phyloP scores from a whole-genome alignment of 2,888 invertebrate genomes.

The Platynereis dumerilii region DNA sequence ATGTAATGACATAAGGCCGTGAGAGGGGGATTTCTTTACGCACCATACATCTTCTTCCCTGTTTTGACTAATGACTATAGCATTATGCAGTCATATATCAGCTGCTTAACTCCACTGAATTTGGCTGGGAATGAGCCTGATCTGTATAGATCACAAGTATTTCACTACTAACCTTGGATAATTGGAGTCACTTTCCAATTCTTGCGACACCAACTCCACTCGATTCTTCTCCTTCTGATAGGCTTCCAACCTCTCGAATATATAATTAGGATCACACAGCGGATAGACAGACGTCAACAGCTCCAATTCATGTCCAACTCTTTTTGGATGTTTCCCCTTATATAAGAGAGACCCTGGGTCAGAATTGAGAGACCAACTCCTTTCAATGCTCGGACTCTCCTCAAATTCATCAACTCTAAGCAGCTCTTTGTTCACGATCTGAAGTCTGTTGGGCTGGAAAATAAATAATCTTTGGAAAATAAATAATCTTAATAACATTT shows the following conservation, averaged over 20 bases:
- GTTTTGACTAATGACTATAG: too few relatives aligned
- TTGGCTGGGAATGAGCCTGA: too few relatives aligned
- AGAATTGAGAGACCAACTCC: not conserved
- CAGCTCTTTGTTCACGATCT: not conserved
- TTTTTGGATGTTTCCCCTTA: not conserved
- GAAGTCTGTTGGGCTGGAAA: not conserved
- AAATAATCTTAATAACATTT: too few relatives aligned
- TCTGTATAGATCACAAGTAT: too few relatives aligned
- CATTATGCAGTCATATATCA: too few relatives aligned
- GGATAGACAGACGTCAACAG: conserved; percentile 46
- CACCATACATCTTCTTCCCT: too few relatives aligned
- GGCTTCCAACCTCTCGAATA: conserved; percentile 46
- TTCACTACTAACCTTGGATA: too few relatives aligned
- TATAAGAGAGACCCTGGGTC: not conserved
- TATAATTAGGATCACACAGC: conserved; percentile 56
- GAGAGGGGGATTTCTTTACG: too few relatives aligned
- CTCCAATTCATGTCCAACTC: not conserved
- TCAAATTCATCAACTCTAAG: not conserved
- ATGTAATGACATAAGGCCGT: too few relatives aligned
- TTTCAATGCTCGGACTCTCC: conserved; percentile 1
- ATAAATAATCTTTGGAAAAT: too few relatives aligned
- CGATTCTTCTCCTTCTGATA: conserved; percentile 39
- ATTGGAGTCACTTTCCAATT: too few relatives aligned
- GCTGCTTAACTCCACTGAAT: too few relatives aligned
- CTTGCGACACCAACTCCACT: conserved; percentile 9